phyloP scores from a whole-genome alignment of 2,113 vertebrate genomes.

The Saccopteryx leptura region DNA sequence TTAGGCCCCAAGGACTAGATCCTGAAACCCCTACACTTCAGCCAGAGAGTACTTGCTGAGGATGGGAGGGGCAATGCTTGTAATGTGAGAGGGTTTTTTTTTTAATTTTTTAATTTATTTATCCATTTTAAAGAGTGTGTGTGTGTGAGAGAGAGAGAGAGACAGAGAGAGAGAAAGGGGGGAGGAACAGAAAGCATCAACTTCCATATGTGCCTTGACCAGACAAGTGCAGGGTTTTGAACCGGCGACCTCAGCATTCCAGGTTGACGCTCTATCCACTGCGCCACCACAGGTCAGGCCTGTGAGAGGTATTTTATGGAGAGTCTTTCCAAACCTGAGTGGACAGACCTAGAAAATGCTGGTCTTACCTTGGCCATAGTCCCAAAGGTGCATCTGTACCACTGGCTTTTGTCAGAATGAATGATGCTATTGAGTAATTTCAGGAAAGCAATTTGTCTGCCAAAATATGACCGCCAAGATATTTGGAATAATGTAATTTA shows the following conservation, averaged over 20 bases:
- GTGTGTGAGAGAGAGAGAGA: no score
- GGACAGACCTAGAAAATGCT: conserved; percentile 35
- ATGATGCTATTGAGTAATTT: neutral
- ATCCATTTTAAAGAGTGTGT: no score
- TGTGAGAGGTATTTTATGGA: neutral
- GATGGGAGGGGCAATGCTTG: neutral
- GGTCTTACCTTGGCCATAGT: neutral
- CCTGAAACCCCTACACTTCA: neutral
- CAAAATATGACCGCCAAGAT: conserved; percentile 70
- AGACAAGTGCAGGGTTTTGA: no score
- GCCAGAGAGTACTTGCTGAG: neutral
- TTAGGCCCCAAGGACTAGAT: neutral
- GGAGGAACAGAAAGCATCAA: no score
- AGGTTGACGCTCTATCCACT: no score
- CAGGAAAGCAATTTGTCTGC: conserved; percentile 62
- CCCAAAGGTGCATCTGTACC: conserved; percentile 63
- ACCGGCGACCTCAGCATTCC: no score
- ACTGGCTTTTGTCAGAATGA: conserved; percentile 62
- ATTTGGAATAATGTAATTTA: neutral
- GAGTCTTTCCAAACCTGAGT: neutral
- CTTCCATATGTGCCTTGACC: no score
- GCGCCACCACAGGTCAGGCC: no score
- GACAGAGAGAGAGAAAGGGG: no score
- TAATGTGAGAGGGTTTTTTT: no score
- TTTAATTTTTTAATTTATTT: no score